Evolutionary conservation across 2,888 invertebrate genomes (phyloP), one percentile per base, ranked within the genome.

Genomic region (Philereme vetulata): DNA sequence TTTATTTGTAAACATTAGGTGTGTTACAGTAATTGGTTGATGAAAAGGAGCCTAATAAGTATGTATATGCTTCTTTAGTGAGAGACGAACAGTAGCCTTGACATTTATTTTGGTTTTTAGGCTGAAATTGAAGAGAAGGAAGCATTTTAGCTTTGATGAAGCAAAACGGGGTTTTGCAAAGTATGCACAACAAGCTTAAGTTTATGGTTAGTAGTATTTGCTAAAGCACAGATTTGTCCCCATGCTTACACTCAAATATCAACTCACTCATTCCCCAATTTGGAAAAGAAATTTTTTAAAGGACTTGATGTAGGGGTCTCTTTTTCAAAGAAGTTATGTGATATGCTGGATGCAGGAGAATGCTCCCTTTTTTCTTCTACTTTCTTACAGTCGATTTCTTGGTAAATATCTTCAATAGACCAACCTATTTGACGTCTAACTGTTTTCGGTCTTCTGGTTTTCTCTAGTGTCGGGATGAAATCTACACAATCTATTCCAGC

Each of bases 261-360:
- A 78, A 92, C 91, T 92, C 90, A 92, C 91, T 90, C 91, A 82
- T 89, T 91, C 72, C 90, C 88, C 65, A 90, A 77, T 76, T 86
- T 90, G 49, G 88, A 82, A 81, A 91, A 85, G 74, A 91, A 87
- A 60, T 80, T 83, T 81, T 92, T 92, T 70, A 90, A 72, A 9
- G 91, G 91, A 77, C 91, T 92, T n/a, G 90, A 82, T 48, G 82
- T 82, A 33, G 89, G 84, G 45, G 88, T 85, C 65, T 81, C 79
- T 70, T 87, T 85, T 9, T 85, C 84, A 80, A 90, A 85, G 73
- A 90, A 86, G 61, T 77, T 81, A 78, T 91, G 90, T 67, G 90
- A 72, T 9, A 90, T 89, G 76, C 91, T 92, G 35, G 90, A 82
- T 43, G 83, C 82, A 42, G 88, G 84, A 42, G 88, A 85, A 62